phyloP scores from a whole-genome alignment of 2,113 vertebrate genomes.

The Caloenas nicobarica region DNA sequence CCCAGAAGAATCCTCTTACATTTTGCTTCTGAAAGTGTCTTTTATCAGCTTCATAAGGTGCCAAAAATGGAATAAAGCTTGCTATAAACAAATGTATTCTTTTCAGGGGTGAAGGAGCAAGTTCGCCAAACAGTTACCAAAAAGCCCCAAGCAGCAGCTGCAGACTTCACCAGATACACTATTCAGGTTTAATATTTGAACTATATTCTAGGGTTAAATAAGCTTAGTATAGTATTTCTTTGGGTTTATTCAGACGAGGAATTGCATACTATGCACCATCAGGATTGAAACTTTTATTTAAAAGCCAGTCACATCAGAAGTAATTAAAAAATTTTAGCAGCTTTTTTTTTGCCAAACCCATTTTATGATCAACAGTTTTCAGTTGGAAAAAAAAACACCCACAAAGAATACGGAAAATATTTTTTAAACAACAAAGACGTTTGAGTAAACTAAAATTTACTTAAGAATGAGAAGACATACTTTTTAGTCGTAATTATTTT shows the following conservation, averaged over 20 bases:
- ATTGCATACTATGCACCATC: neutral
- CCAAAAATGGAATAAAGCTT: neutral
- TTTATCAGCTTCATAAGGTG: slow-evolving; percentile 11
- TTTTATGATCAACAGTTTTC: neutral
- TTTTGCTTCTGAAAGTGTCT: neutral
- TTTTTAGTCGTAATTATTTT: neutral
- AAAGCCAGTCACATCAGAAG: neutral
- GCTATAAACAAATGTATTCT: neutral
- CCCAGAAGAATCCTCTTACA: slow-evolving; percentile 18
- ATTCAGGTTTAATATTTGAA: neutral
- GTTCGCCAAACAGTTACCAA: neutral
- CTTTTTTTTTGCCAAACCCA: neutral
- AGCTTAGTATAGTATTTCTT: neutral
- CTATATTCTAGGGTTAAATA: neutral
- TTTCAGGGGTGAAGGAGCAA: neutral
- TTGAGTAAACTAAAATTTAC: neutral
- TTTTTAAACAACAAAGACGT: neutral
- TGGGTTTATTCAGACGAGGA: neutral
- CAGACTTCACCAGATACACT: neutral
- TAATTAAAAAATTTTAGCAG: neutral
- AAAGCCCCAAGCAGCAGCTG: neutral
- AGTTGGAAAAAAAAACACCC: neutral
- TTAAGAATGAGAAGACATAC: neutral
- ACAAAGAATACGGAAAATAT: neutral
- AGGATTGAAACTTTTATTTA: neutral